Percentiles rank a stretch among this genome's conserved stretches.
These are phyloP conservation scores for Archilochus colubris DNA, from an alignment of 2,113 vertebrate genomes.

Conservation along the genomic window DNA sequence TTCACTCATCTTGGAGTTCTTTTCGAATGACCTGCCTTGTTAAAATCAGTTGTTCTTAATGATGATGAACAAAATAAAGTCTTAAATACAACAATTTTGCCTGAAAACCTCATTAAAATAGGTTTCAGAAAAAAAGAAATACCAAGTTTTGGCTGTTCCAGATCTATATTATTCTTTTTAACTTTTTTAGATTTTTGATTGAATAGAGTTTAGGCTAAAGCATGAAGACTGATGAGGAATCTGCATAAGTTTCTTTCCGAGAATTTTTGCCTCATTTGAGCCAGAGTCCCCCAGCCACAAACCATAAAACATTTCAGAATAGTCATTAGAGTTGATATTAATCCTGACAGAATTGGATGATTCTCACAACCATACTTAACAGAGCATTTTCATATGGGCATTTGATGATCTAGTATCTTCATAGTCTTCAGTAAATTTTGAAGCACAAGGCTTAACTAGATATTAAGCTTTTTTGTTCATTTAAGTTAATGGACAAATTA, in stretches of 20 bases:
- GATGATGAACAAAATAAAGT: background rate
- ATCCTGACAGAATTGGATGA: background rate
- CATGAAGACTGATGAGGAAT: background rate
- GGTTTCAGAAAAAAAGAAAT: background rate
- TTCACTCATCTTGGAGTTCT: background rate
- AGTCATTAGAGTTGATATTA: background rate
- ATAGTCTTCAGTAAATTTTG: background rate
- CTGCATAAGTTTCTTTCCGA: background rate
- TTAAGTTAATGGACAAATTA: background rate
- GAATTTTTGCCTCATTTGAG: slow-evolving; percentile 8
- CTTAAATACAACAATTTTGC: background rate
- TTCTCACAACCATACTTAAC: background rate
- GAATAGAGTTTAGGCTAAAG: background rate
- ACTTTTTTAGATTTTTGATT: background rate
- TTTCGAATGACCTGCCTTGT: background rate
- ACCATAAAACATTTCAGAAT: background rate
- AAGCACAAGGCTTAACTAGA: background rate
- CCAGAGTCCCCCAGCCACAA: background rate
- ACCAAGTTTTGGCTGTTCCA: background rate
- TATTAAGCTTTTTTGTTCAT: background rate
- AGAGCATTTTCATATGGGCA: background rate
- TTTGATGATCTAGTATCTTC: background rate
- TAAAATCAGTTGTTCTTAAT: background rate
- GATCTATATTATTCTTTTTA: background rate
- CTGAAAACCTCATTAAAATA: background rate